Evolutionary conservation across 2,797 vertebrate genomes (phyloP), one percentile per base, ranked within the genome.

Genomic region (Pyrocephalus nanus): DNA sequence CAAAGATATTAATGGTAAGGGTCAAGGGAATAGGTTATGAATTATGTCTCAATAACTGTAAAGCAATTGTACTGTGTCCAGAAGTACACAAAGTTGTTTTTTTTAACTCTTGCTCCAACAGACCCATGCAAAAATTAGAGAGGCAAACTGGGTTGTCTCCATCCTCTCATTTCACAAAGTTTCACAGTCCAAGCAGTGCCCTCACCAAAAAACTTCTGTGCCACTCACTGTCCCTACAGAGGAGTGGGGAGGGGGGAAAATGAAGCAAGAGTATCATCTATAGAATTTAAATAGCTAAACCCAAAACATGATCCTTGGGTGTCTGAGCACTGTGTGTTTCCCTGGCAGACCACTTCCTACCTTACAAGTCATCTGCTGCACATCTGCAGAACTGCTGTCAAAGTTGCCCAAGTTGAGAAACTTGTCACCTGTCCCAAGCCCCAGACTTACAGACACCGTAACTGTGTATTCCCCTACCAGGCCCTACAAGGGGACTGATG

Each of bases 241-340:
- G 22, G 15, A 0, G 20, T 5, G 15, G 13, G 27, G 11, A 0
- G 34, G 4, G 17, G 6, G 22, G 14, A 19, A 11, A 0, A 23
- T 15, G 57, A 70, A 47, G 18, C 13, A 45, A 67, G 5, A 4
- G 8, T 9, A 62, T 67, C 11, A 62, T 27, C 26, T 38, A 21
- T 18, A 51, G 21, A 67, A 55, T 73, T 62, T 57, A 40, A 83
- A 40, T 12, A 2, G 30, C 29, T 50, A 66, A 76, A 55, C 60
- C 3, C 34, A 43, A 72, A 66, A 27, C 20, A 14, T 22, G 58
- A 25, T 21, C 45, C 27, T 53, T 40, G 18, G 30, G 26, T 58
- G 64, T 11, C 16, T 0, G 0, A 69, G 18, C 7, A 11, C 25
- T 38, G 25, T 1, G 11, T 17, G 32, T 4, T 67, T 50, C 19